Percentiles rank a stretch among this genome's conserved stretches.
These are phyloP conservation scores for Channa striata DNA, from an alignment of 2,797 vertebrate genomes.

Conservation along the genomic window DNA sequence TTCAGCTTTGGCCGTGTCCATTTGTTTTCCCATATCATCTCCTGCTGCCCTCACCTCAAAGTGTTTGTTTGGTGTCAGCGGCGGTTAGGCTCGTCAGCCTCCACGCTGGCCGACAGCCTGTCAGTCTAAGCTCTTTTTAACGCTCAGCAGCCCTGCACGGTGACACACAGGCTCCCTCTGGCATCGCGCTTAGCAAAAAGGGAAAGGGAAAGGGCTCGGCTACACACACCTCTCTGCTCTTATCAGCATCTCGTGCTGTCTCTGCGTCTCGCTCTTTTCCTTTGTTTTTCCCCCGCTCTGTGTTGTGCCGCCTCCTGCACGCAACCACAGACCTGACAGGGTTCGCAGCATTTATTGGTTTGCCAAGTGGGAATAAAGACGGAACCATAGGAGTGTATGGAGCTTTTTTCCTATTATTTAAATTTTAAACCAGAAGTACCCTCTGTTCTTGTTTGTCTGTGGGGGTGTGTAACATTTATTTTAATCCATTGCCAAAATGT, in stretches of 20 bases:
- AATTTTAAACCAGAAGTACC: neutral
- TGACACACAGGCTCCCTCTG: slow-evolving; percentile 59
- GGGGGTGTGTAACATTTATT: neutral
- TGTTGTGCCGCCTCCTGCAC: slow-evolving; percentile 54
- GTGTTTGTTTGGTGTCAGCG: slow-evolving; percentile 58
- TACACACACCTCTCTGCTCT: slow-evolving; percentile 46
- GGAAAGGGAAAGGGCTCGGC: slow-evolving; percentile 27
- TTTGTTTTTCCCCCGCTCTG: slow-evolving; percentile 43
- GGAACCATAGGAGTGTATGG: neutral
- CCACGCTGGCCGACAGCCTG: slow-evolving; percentile 53
- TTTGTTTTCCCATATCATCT: slow-evolving; percentile 54
- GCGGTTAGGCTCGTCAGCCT: slow-evolving; percentile 53
- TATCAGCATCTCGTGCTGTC: slow-evolving; percentile 50
- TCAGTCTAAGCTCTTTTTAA: slow-evolving; percentile 75
- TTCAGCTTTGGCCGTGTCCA: slow-evolving; percentile 28
- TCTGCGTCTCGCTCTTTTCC: slow-evolving; percentile 30
- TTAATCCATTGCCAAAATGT: neutral
- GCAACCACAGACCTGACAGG: slow-evolving; percentile 31
- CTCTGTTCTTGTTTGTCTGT: slow-evolving; percentile 6
- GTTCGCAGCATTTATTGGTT: slow-evolving; percentile 32
- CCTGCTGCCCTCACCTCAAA: slow-evolving; percentile 32
- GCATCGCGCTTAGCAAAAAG: slow-evolving; percentile 44
- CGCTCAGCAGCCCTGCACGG: slow-evolving; percentile 63
- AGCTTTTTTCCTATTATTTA: too few species aligned
- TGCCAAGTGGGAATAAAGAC: slow-evolving; percentile 19